A percentile compares a stretch with the other conserved stretches of the same genome.
phyloP scores from a whole-genome alignment of 2,113 vertebrate genomes.

The Sciurus niger region DNA sequence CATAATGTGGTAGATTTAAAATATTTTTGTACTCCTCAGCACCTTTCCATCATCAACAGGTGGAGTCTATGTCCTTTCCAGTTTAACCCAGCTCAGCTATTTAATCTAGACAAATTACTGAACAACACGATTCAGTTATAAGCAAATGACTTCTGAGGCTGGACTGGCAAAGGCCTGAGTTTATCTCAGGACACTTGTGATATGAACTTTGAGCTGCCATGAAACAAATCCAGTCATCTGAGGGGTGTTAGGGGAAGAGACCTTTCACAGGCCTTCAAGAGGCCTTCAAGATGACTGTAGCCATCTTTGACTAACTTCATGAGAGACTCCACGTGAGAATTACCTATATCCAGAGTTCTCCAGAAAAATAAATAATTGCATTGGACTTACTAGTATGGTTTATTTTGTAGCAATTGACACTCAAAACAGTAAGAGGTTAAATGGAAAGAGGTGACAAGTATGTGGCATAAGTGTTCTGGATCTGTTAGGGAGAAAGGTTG shows the following conservation, averaged over 20 bases:
- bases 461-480: neutral
- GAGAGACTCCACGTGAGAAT: neutral
- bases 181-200: neutral
- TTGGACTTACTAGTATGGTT: neutral
- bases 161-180: neutral
- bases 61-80: neutral
- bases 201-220: neutral
- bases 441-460: neutral
- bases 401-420: neutral
- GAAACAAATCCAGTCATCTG: neutral
- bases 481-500: neutral
- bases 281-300: neutral
- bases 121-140: neutral
- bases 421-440: neutral
- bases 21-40: neutral
- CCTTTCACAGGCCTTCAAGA: neutral
- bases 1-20: neutral
- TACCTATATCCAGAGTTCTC: neutral
- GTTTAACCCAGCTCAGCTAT: neutral
- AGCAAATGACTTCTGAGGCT: neutral
- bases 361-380: neutral
- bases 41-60: neutral
- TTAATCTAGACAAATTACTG: neutral
- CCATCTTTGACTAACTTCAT: neutral
- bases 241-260: neutral